Conservation (phyloP, 2,113 vertebrate species). For the Pterocles burchelli region DNA sequence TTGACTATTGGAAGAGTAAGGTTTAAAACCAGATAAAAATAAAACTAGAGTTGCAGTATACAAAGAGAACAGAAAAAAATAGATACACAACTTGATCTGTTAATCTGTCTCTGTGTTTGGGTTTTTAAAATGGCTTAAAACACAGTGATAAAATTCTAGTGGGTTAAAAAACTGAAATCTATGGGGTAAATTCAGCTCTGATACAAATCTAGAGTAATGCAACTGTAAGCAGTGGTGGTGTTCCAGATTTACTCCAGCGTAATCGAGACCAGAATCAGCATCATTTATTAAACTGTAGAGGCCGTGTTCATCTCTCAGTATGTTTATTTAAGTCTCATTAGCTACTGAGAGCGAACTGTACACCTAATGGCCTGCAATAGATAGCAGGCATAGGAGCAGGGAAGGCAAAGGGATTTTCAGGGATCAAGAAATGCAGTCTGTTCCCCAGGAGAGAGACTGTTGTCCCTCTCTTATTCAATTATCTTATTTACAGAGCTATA, state of each 20-base stretch:
- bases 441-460: background rate
- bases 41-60: background rate
- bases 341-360: conserved; percentile 48
- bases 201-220: conserved; percentile 27
- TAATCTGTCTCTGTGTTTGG: background rate
- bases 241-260: conserved; percentile 54
- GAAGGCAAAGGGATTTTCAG: conserved; percentile 37
- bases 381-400: background rate
- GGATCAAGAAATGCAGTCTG: background rate
- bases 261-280: conserved; percentile 48
- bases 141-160: background rate
- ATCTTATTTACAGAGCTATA: background rate
- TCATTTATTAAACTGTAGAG: conserved; percentile 62
- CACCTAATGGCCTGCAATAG: conserved; percentile 37
- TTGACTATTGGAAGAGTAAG: background rate
- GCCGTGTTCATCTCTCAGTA: conserved; percentile 30
- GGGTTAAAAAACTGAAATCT: background rate
- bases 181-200: background rate
- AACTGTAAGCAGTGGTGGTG: background rate
- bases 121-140: background rate
- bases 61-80: background rate
- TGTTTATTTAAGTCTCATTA: conserved; percentile 69
- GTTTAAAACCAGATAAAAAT: background rate
- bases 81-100: background rate
- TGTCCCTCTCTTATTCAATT: background rate